A percentile compares a stretch with the other conserved stretches of the same genome.
Conservation (phyloP, 2,797 vertebrate genomes). For the Phrynocephalus guinanensis region DNA sequence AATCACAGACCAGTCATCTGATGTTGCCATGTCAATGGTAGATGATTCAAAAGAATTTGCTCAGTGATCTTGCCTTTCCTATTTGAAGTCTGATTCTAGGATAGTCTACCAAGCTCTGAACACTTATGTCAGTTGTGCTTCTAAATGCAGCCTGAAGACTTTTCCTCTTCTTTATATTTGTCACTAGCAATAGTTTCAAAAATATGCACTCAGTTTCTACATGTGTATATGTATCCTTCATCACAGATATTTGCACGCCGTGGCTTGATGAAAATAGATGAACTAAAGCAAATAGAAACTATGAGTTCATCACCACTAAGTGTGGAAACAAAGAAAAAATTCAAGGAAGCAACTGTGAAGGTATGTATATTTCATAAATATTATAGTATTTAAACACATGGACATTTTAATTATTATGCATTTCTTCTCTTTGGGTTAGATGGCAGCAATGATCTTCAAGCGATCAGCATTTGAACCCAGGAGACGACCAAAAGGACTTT, state of each 20-base stretch:
- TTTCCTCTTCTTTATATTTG: background rate
- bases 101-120: background rate
- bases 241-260: conserved; percentile 90
- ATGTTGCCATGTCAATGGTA: background rate
- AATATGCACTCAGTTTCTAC: background rate
- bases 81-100: background rate
- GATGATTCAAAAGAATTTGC: background rate
- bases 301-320: conserved; percentile 71
- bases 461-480: conserved; percentile 85
- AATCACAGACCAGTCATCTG: background rate
- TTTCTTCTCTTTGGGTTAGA: conserved; percentile 76
- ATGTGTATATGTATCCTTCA: conserved; percentile 16
- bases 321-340: conserved; percentile 79
- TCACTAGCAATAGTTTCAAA: background rate
- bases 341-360: conserved; percentile 91
- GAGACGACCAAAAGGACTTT: conserved; percentile 79
- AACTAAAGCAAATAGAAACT: conserved; percentile 85
- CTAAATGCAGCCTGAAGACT: background rate
- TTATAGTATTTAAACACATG: background rate
- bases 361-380: conserved; percentile 69
- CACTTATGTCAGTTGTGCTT: background rate
- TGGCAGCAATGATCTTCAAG: conserved; percentile 93
- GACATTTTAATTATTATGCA: conserved; percentile 15
- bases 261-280: conserved; percentile 88
- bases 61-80: background rate